Evolutionary conservation across 1,140 invertebrate species (phyloP).

Genomic region (Macrocentrus cingulum): DNA sequence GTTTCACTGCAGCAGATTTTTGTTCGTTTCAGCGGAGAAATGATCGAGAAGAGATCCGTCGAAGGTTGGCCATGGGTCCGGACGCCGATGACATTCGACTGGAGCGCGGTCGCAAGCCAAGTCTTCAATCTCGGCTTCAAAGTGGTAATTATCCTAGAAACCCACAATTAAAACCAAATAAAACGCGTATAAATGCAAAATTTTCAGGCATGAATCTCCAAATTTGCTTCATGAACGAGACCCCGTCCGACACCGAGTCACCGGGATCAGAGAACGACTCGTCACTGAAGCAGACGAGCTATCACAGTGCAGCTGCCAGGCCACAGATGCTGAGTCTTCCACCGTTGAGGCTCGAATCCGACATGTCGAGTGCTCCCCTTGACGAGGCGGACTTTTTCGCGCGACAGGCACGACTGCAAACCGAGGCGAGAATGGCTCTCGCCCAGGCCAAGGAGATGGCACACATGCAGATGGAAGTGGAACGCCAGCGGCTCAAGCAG

Average conservation of each 20-base stretch:
- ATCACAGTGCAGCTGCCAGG: conserved; percentile 33
- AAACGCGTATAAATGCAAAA: no score
- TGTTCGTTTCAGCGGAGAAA: conserved; percentile 73
- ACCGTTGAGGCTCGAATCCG: conserved; percentile 46
- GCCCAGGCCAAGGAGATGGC: conserved; percentile 91
- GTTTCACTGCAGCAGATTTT: conserved; percentile 20
- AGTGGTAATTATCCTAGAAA: conserved; percentile 64
- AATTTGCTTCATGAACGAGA: conserved; percentile 95
- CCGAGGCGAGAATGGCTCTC: conserved; percentile 85
- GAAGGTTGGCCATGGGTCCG: conserved; percentile 82
- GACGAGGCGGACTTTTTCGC: conserved; percentile 76
- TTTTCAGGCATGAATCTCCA: conserved; percentile 84
- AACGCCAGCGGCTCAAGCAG: conserved; percentile 76
- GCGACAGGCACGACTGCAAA: conserved; percentile 80
- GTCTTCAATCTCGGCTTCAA: conserved; percentile 82
- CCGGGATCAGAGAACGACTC: conserved; percentile 69
- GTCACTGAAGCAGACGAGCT: conserved; percentile 32
- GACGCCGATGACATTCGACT: conserved; percentile 73
- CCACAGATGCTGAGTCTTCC: conserved; percentile 51
- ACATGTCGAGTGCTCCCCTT: conserved; percentile 25
- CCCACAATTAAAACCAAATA: no score
- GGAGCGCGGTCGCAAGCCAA: conserved; percentile 76
- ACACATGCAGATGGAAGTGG: conserved; percentile 90
- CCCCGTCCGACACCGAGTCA: conserved; percentile 79
- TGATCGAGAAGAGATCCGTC: conserved; percentile 89